Conservation (phyloP, 2,797 vertebrate genomes). For the Phrynocephalus forsythii region DNA sequence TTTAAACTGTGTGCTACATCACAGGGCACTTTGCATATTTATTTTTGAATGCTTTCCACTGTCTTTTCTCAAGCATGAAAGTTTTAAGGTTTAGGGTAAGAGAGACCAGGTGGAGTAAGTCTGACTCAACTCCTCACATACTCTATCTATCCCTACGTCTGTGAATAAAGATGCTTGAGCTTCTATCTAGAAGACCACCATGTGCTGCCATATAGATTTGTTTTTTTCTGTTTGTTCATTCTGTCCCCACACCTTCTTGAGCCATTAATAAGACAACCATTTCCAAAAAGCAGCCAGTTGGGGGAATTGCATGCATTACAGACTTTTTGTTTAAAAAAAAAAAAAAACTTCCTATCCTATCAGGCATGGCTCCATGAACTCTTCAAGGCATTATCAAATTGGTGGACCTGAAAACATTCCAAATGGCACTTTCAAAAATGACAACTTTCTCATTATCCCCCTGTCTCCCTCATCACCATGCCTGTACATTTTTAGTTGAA, state of each 20-base stretch:
- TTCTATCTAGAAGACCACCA: not conserved
- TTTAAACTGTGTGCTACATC: slow-evolving; percentile 39
- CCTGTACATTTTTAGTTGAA: slow-evolving; percentile 26
- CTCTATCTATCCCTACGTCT: not conserved
- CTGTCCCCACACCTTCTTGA: not conserved
- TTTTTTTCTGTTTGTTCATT: not conserved
- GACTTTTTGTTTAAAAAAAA: no score
- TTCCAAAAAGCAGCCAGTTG: not conserved
- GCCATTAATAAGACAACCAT: no score
- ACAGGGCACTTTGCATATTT: slow-evolving; percentile 46
- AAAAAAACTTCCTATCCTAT: not conserved
- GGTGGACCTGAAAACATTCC: slow-evolving; percentile 23
- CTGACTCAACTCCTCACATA: not conserved
- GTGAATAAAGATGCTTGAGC: slow-evolving; percentile 26
- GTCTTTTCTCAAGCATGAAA: slow-evolving; percentile 29
- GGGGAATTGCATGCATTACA: not conserved
- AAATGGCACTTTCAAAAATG: not conserved
- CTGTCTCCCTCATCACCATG: not conserved
- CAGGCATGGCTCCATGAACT: not conserved
- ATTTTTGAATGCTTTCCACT: not conserved
- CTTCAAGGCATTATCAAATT: slow-evolving; percentile 40
- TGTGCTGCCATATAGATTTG: not conserved
- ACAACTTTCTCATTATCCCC: not conserved
- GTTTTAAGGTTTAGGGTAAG: not conserved
- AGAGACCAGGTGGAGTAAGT: slow-evolving; percentile 50